Percentiles rank a stretch among this genome's conserved stretches.
phyloP scores from a whole-genome alignment of 2,888 invertebrate genomes.

The Geotrupes spiniger region DNA sequence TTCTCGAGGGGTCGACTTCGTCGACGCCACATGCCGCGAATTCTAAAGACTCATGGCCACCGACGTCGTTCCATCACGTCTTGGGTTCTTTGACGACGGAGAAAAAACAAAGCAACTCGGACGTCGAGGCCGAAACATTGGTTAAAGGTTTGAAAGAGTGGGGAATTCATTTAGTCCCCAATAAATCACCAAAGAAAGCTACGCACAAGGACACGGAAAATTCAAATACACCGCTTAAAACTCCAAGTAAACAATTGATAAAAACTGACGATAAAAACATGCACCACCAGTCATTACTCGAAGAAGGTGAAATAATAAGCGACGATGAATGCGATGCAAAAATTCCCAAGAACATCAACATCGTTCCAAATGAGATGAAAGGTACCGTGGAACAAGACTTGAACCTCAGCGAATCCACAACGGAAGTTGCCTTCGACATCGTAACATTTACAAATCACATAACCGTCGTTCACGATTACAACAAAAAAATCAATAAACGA shows the following conservation, averaged over 20 bases:
- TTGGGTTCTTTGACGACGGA: constrained; percentile 6
- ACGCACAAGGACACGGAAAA: not conserved
- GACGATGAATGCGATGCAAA: constrained; percentile 9
- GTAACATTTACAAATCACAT: constrained; percentile 17
- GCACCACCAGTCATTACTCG: not conserved
- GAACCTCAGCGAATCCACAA: constrained; percentile 16
- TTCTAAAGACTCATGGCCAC: not conserved
- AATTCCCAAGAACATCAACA: not conserved
- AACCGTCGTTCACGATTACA: constrained; percentile 22
- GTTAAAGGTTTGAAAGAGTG: constrained; percentile 41
- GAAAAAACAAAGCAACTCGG: constrained; percentile 14
- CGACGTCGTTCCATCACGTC: constrained; percentile 11
- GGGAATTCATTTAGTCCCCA: constrained; percentile 44
- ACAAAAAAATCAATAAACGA: constrained; percentile 16
- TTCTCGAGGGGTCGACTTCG: constrained; percentile 18
- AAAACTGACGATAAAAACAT: not conserved
- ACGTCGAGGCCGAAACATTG: constrained; percentile 37
- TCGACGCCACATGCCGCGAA: constrained; percentile 7
- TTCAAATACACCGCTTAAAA: not conserved
- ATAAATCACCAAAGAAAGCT: constrained; percentile 33
- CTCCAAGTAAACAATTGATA: too few species aligned
- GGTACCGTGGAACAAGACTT: constrained; percentile 5
- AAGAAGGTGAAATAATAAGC: constrained; percentile 21
- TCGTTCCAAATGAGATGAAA: not conserved
- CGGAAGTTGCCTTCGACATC: constrained; percentile 19